phyloP scores from a whole-genome alignment of 2,113 vertebrate genomes.

The Mungos mungo region DNA sequence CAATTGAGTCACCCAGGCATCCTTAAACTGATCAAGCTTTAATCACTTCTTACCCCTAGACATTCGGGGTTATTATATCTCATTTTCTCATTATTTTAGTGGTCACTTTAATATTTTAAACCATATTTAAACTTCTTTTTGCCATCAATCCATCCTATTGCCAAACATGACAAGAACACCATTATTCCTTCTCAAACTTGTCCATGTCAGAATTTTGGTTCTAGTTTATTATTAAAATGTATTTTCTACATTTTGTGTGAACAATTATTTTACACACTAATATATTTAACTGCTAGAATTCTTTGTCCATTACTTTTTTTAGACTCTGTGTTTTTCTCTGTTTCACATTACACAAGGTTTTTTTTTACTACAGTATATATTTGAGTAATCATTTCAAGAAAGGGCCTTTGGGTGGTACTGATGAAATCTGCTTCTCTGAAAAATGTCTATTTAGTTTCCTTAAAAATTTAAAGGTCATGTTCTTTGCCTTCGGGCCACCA shows the following conservation, averaged over 20 bases:
- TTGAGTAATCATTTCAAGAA: constrained; percentile 32
- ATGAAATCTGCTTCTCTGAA: neutral
- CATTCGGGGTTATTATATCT: neutral
- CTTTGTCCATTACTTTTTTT: neutral
- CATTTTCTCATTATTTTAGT: neutral
- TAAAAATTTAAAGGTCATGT: neutral
- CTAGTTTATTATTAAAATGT: constrained; percentile 1
- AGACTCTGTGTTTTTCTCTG: neutral
- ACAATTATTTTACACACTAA: neutral
- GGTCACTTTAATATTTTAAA: neutral
- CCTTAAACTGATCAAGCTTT: neutral
- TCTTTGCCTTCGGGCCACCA: neutral
- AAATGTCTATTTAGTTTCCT: neutral
- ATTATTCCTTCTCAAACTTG: neutral
- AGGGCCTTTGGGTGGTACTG: neutral
- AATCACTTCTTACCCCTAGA: neutral
- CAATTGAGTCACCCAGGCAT: too few species aligned
- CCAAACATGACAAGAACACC: neutral
- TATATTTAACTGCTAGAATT: neutral
- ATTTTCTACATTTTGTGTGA: constrained; percentile 1
- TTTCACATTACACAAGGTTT: neutral
- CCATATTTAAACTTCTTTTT: constrained; percentile 4
- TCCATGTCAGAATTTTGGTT: neutral
- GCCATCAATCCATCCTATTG: neutral
- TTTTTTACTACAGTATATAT: neutral